Conservation (phyloP, 37 sponge, comb jelly and placozoan species). For the Halisarca cf. caerulea region DNA sequence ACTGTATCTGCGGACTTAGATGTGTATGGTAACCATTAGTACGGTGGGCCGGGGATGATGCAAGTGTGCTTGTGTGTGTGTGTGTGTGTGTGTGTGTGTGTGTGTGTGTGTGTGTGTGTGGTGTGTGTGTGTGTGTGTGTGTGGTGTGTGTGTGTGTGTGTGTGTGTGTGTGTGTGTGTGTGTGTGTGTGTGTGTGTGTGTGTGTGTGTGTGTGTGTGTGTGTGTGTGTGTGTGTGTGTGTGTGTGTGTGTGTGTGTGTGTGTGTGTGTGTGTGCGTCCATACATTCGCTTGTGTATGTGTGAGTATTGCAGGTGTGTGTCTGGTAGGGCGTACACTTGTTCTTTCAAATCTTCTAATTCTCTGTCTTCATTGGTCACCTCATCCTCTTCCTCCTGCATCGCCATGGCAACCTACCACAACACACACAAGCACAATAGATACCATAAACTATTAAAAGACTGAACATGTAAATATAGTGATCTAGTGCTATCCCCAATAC, state of each 20-base stretch:
- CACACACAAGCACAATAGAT: too few relatives aligned
- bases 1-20: too few relatives aligned
- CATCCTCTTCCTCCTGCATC: constrained; percentile 9
- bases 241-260: constrained; percentile 18
- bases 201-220: constrained; percentile 23
- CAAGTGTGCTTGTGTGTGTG: too few relatives aligned
- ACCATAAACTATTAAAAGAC: too few relatives aligned
- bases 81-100: too few relatives aligned
- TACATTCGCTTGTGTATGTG: not conserved
- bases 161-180: not conserved
- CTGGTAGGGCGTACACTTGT: not conserved
- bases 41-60: too few relatives aligned
- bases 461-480: too few relatives aligned
- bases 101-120: too few relatives aligned
- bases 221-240: constrained; percentile 32
- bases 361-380: constrained; percentile 10
- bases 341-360: constrained; percentile 27
- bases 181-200: constrained; percentile 1
- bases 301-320: not conserved
- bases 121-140: too few relatives aligned
- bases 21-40: too few relatives aligned
- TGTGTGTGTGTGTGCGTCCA: constrained; percentile 21
- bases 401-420: not conserved
- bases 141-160: too few relatives aligned
- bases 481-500: too few relatives aligned